These are phyloP conservation scores for Poecilus cupreus DNA, from an alignment of 2,888 invertebrate genomes.

Conservation along the genomic window DNA sequence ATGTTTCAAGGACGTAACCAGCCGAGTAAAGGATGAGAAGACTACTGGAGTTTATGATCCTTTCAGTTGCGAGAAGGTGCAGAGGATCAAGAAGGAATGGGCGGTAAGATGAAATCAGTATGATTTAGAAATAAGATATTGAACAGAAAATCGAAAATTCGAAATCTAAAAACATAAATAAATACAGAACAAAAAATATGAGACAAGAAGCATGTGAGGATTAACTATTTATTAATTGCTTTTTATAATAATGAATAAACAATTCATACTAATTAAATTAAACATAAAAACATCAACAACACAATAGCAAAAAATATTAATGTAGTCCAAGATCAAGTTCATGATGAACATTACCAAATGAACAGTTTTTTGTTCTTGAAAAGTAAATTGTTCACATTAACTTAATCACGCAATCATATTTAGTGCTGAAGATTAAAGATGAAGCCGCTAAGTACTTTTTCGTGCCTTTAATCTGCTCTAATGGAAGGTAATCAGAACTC, in stretches of 20 bases:
- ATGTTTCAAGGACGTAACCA: slow-evolving; percentile 68
- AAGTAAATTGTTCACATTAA: neutral
- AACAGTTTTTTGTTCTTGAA: neutral
- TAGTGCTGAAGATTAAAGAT: slow-evolving; percentile 25
- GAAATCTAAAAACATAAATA: too few species aligned
- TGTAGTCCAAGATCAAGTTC: neutral
- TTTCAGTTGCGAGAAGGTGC: slow-evolving; percentile 68
- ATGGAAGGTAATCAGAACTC: slow-evolving; percentile 1
- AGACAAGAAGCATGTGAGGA: too few species aligned
- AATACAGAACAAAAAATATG: too few species aligned
- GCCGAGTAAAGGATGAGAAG: slow-evolving; percentile 65
- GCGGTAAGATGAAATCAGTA: slow-evolving; percentile 50
- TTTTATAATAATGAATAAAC: too few species aligned
- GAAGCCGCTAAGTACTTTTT: slow-evolving; percentile 18
- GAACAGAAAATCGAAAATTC: neutral
- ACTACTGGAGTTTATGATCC: slow-evolving; percentile 65
- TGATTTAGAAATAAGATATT: too few species aligned
- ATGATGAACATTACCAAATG: neutral
- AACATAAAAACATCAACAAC: neutral
- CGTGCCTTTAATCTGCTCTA: slow-evolving; percentile 16
- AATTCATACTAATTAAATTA: too few species aligned
- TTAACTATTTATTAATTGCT: neutral
- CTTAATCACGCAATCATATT: slow-evolving; percentile 11
- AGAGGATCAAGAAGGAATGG: slow-evolving; percentile 53
- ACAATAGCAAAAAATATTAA: neutral